Percentiles rank a stretch among this genome's conserved stretches.
Conservation (phyloP, 2,797 vertebrate genomes). For the Helostoma temminkii region DNA sequence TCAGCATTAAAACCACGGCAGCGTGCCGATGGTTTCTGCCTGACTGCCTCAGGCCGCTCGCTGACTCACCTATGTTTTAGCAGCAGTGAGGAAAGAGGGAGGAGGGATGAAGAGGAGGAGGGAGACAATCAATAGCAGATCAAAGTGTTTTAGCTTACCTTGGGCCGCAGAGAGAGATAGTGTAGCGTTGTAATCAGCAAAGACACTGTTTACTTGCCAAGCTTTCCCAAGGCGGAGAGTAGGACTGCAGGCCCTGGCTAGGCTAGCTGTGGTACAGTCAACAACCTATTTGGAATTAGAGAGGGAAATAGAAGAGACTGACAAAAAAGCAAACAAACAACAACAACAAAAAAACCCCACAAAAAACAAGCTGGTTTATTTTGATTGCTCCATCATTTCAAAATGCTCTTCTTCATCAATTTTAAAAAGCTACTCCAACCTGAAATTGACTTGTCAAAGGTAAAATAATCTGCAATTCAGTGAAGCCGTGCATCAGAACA, state of each 20-base stretch:
- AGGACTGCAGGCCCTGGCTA: slow-evolving; percentile 54
- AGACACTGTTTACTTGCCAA: slow-evolving; percentile 81
- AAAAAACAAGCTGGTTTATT: slow-evolving; percentile 22
- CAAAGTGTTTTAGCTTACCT: slow-evolving; percentile 82
- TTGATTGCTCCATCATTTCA: background rate
- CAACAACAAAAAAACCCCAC: too few species aligned
- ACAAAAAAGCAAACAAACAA: too few species aligned
- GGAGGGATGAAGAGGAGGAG: slow-evolving; percentile 67
- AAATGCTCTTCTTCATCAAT: background rate
- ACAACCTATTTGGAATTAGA: slow-evolving; percentile 52
- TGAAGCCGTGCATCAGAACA: background rate
- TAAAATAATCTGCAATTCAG: background rate
- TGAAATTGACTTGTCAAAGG: background rate
- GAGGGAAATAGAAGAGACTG: slow-evolving; percentile 46
- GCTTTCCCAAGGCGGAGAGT: slow-evolving; percentile 66
- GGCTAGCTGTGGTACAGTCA: slow-evolving; percentile 41
- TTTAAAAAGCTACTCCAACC: background rate
- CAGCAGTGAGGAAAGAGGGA: slow-evolving; percentile 57
- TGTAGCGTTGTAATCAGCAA: slow-evolving; percentile 77
- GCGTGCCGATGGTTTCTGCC: slow-evolving; percentile 53
- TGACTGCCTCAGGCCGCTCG: slow-evolving; percentile 63
- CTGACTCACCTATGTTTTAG: slow-evolving; percentile 73
- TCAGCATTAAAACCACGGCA: slow-evolving; percentile 64
- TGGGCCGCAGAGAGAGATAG: slow-evolving; percentile 66
- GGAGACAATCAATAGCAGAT: slow-evolving; percentile 85